Conservation (phyloP, 2,888 invertebrate genomes). For the Drosophila rubida region DNA sequence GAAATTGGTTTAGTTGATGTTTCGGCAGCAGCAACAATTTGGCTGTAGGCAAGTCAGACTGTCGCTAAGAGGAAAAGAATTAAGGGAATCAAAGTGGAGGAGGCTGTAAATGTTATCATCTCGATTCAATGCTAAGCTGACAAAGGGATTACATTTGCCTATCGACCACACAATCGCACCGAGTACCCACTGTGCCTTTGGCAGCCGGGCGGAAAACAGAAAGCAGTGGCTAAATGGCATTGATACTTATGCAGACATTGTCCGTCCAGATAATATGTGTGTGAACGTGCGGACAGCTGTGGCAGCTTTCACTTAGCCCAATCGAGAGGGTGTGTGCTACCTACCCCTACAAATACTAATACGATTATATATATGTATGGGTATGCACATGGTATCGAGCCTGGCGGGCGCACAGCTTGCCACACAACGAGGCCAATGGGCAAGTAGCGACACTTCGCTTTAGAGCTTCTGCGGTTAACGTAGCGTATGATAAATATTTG, state of each 20-base stretch:
- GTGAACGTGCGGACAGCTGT: slow-evolving; percentile 33
- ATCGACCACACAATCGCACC: slow-evolving; percentile 7
- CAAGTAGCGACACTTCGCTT: slow-evolving; percentile 12
- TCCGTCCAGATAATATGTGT: slow-evolving; percentile 14
- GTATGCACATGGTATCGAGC: no score
- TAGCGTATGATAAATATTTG: slow-evolving; percentile 66
- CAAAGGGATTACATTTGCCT: slow-evolving; percentile 15
- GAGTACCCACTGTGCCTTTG: neutral
- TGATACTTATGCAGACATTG: slow-evolving; percentile 24
- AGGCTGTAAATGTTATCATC: slow-evolving; percentile 35
- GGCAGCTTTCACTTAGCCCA: slow-evolving; percentile 34
- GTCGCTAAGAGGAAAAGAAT: slow-evolving; percentile 5
- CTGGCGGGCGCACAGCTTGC: slow-evolving; percentile 3
- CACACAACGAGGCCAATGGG: slow-evolving; percentile 28
- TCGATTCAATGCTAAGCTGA: slow-evolving; percentile 22
- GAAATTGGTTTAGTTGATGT: neutral
- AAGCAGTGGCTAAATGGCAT: slow-evolving; percentile 34
- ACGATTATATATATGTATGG: neutral
- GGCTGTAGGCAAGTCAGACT: neutral
- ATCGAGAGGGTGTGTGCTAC: slow-evolving; percentile 31
- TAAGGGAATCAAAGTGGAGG: slow-evolving; percentile 17
- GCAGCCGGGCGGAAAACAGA: slow-evolving; percentile 11
- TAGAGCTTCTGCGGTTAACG: slow-evolving; percentile 46
- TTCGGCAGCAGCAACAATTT: no score
- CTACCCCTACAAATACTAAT: slow-evolving; percentile 1